Evolutionary conservation across 2,888 invertebrate species (phyloP).

Genomic region (Latrodectus hesperus): DNA sequence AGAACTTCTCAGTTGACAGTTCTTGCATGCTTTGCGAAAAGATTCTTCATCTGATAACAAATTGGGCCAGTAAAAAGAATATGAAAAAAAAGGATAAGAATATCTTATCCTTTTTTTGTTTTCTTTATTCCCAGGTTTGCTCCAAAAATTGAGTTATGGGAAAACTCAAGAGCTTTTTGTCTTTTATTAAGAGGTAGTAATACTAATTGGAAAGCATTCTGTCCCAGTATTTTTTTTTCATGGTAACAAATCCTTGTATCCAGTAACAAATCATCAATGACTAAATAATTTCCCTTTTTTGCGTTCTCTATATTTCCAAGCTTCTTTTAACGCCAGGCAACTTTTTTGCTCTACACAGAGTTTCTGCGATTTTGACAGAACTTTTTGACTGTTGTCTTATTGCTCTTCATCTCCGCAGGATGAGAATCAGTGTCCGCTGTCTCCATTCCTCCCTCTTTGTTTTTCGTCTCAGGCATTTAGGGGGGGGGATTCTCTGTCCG

Average conservation of each 20-base stretch:
- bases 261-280: neutral
- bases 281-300: neutral
- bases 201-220: neutral
- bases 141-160: too few relatives aligned
- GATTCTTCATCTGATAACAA: neutral
- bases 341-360: neutral
- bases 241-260: neutral
- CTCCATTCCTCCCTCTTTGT: too few relatives aligned
- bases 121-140: constrained; percentile 9
- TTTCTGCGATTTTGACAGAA: too few relatives aligned
- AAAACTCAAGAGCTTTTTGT: neutral
- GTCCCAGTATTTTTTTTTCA: neutral
- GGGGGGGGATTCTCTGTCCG: too few relatives aligned
- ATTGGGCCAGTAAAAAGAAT: neutral
- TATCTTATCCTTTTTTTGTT: constrained; percentile 4
- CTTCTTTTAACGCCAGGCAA: neutral
- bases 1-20: neutral
- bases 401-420: too few relatives aligned
- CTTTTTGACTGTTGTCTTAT: too few relatives aligned
- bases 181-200: too few relatives aligned
- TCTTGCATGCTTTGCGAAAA: neutral
- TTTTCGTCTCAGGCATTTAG: too few relatives aligned
- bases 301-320: too few relatives aligned
- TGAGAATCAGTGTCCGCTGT: too few relatives aligned
- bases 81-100: neutral